phyloP scores from a whole-genome alignment of 2,797 vertebrate genomes.

The Notamacropus eugenii region DNA sequence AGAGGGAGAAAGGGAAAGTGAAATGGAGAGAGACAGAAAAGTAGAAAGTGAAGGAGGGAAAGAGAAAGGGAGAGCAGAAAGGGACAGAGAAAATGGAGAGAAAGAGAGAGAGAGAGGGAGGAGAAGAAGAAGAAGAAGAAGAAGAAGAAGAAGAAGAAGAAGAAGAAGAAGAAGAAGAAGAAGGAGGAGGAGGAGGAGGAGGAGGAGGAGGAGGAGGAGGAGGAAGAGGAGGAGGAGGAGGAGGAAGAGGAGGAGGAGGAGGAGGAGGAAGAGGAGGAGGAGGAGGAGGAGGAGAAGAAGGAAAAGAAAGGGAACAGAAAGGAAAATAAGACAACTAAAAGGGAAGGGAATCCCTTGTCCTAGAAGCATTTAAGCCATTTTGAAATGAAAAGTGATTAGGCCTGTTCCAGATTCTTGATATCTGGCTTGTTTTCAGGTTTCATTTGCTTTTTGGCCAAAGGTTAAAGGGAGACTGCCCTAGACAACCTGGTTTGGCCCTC shows the following conservation, averaged over 20 bases:
- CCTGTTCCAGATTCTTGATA: conserved; percentile 20
- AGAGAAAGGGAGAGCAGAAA: neutral
- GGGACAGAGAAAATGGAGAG: too few relatives aligned
- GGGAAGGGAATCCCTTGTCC: conserved; percentile 12
- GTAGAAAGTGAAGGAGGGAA: neutral
- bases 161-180: too few relatives aligned
- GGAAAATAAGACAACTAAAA: neutral
- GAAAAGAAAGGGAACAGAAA: neutral
- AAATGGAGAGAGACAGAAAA: neutral
- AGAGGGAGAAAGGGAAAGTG: neutral
- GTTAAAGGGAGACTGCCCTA: neutral
- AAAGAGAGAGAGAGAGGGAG: too few relatives aligned
- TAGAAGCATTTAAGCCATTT: conserved; percentile 42
- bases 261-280: neutral
- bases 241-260: neutral
- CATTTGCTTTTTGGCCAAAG: neutral
- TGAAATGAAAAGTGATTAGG: conserved; percentile 65
- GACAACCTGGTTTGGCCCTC: neutral
- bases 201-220: too few relatives aligned
- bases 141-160: too few relatives aligned
- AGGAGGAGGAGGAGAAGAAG: too few relatives aligned
- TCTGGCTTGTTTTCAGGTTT: conserved; percentile 18
- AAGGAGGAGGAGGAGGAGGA: too few relatives aligned
- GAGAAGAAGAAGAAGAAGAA: too few relatives aligned
- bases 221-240: too few relatives aligned